A percentile compares a stretch with the other conserved stretches of the same genome.
phyloP scores from a whole-genome alignment of 2,888 invertebrate genomes.

The Drosophila seclusa region DNA sequence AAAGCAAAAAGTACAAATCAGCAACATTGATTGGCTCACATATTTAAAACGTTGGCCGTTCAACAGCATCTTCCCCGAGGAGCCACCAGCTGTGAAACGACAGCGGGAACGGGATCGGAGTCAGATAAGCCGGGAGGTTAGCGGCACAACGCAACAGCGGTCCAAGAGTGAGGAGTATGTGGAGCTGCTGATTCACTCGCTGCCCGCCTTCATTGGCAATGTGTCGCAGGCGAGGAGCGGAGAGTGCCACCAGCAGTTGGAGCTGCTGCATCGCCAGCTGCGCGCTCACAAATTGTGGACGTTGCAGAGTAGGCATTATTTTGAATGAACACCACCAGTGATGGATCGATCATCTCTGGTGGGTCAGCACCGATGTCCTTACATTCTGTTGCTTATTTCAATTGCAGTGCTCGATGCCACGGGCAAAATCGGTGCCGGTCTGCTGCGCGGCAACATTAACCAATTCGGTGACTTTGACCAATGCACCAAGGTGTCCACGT shows the following conservation, averaged over 20 bases:
- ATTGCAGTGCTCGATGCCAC: constrained; percentile 89
- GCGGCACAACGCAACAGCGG: constrained; percentile 6
- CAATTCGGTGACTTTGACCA: constrained; percentile 90
- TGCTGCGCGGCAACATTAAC: constrained; percentile 89
- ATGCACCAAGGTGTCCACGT: constrained; percentile 86
- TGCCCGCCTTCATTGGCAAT: constrained; percentile 89
- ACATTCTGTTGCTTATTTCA: constrained; percentile 17
- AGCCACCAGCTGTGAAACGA: not conserved
- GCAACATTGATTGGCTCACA: constrained; percentile 68
- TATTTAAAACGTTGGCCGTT: constrained; percentile 84
- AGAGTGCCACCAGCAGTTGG: constrained; percentile 89
- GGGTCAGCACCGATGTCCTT: constrained; percentile 1
- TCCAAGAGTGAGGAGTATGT: constrained; percentile 40
- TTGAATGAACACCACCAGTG: constrained; percentile 6
- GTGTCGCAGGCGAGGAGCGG: constrained; percentile 88
- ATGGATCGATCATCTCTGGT: constrained; percentile 9
- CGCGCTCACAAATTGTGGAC: constrained; percentile 90
- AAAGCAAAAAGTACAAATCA: constrained; percentile 37
- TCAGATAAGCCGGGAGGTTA: constrained; percentile 9
- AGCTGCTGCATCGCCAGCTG: constrained; percentile 88
- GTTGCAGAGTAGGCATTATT: constrained; percentile 88
- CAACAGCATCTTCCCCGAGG: constrained; percentile 81
- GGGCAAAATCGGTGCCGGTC: constrained; percentile 89
- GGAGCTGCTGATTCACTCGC: constrained; percentile 87
- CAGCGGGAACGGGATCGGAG: constrained; percentile 8